These are phyloP conservation scores for Gryllus longicercus DNA, from an alignment of 2,888 invertebrate species.

Conservation along the genomic window DNA sequence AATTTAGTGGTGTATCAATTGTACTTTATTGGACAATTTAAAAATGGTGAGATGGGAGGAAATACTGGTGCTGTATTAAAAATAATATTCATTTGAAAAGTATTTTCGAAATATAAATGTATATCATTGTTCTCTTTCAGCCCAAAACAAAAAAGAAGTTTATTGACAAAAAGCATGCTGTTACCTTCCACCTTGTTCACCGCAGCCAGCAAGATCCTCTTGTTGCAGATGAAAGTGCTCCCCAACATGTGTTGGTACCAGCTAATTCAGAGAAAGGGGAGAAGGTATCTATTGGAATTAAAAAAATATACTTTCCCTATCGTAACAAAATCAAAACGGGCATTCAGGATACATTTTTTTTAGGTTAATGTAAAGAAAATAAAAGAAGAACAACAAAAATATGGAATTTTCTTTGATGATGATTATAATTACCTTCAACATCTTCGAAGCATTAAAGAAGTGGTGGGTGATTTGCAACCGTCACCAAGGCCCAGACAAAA, in stretches of 20 bases:
- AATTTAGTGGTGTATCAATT: too few species aligned
- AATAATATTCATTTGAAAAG: too few species aligned
- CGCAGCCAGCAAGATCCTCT: slow-evolving; percentile 92
- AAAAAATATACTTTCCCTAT: background rate
- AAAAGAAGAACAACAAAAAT: slow-evolving; percentile 73
- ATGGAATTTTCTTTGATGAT: slow-evolving; percentile 90
- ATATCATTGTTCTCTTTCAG: slow-evolving; percentile 44
- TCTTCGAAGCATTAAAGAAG: slow-evolving; percentile 58
- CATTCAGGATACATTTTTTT: slow-evolving; percentile 24
- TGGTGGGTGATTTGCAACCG: slow-evolving; percentile 42
- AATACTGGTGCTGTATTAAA: too few species aligned
- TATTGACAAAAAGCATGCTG: slow-evolving; percentile 86
- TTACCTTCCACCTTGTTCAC: slow-evolving; percentile 89
- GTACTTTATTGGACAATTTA: too few species aligned
- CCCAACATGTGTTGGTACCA: slow-evolving; percentile 79
- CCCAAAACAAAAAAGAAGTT: slow-evolving; percentile 72
- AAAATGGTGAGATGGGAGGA: too few species aligned
- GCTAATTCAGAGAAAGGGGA: slow-evolving; percentile 49
- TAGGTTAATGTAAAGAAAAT: slow-evolving; percentile 52
- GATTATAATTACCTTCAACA: slow-evolving; percentile 95
- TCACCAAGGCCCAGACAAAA: background rate
- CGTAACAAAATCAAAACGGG: background rate
- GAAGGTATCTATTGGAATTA: slow-evolving; percentile 45
- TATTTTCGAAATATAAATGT: too few species aligned
- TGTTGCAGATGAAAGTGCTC: slow-evolving; percentile 81